phyloP scores from a whole-genome alignment of 2,888 invertebrate genomes.

The Acronicta alni region DNA sequence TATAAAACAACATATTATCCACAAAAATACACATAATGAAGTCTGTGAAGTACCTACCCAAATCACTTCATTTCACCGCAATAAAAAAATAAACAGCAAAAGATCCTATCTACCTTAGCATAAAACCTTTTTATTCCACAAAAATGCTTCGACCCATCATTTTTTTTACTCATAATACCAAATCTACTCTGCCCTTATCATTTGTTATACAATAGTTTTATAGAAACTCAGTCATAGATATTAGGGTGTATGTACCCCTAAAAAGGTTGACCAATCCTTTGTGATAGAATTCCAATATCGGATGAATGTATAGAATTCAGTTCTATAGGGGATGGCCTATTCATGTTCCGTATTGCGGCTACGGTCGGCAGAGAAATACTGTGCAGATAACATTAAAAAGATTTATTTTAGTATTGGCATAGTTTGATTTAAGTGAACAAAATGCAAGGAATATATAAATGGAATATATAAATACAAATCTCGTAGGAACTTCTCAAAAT shows the following conservation, averaged over 20 bases:
- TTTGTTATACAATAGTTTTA: constrained; percentile 63
- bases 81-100: constrained; percentile 10
- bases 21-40: too few species aligned
- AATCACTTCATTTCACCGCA: not conserved
- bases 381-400: constrained; percentile 1
- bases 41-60: not conserved
- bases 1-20: too few species aligned
- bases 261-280: constrained; percentile 85
- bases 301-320: constrained; percentile 74
- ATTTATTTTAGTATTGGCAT: not conserved
- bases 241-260: constrained; percentile 60
- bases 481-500: too few species aligned
- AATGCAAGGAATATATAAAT: too few species aligned
- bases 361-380: constrained; percentile 33
- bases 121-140: constrained; percentile 42
- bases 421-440: not conserved
- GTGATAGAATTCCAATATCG: constrained; percentile 84
- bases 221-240: constrained; percentile 60
- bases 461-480: too few species aligned
- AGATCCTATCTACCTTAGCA: constrained; percentile 27
- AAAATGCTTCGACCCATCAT: constrained; percentile 51
- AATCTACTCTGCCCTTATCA: constrained; percentile 52
- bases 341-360: constrained; percentile 63
- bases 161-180: constrained; percentile 56
- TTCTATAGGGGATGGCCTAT: constrained; percentile 73